These are phyloP conservation scores for Pristiophorus japonicus DNA, from an alignment of 2,113 vertebrate species.

Conservation along the genomic window DNA sequence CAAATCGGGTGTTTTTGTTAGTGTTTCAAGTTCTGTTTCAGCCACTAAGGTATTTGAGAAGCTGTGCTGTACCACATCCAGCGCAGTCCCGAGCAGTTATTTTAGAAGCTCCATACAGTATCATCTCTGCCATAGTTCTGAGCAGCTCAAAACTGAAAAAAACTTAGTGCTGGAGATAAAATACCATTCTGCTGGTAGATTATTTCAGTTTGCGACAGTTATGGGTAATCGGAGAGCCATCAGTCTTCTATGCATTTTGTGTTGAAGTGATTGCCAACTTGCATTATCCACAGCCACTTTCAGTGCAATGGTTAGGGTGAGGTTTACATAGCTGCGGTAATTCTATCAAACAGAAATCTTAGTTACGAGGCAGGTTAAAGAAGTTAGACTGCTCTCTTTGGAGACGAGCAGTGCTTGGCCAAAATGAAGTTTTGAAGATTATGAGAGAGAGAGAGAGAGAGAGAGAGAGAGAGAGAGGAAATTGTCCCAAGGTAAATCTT, in stretches of 20 bases:
- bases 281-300: background rate
- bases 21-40: background rate
- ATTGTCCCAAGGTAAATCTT: background rate
- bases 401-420: background rate
- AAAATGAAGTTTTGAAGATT: background rate
- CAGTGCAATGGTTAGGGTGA: background rate
- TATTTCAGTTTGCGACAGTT: background rate
- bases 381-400: background rate
- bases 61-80: background rate
- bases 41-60: background rate
- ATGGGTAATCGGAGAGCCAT: background rate
- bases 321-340: background rate
- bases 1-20: background rate
- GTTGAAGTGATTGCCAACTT: background rate
- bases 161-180: background rate
- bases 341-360: background rate
- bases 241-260: background rate
- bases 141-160: background rate
- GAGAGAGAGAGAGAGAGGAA: background rate
- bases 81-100: background rate
- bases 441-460: background rate
- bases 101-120: background rate
- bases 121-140: background rate
- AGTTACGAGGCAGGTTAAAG: background rate
- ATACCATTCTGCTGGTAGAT: background rate